A percentile compares a stretch with the other conserved stretches of the same genome.
Conservation (phyloP, 2,113 vertebrate genomes). For the Shinisaurus crocodilurus region DNA sequence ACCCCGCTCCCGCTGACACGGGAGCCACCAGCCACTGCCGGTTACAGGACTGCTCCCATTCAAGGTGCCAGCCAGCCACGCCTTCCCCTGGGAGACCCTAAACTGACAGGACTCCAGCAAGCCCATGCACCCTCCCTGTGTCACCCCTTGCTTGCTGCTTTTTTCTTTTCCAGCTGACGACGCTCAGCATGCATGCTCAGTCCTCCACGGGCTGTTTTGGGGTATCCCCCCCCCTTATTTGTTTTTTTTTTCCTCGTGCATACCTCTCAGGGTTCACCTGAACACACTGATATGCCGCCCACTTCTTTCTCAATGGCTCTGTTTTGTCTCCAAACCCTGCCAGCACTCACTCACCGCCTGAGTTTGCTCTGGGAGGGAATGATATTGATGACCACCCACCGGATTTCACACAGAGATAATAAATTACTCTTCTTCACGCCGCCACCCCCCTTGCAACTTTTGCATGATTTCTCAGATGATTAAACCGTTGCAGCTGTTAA, state of each 20-base stretch:
- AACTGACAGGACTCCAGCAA: no score
- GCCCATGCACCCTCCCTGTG: not conserved
- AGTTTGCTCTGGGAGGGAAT: not conserved
- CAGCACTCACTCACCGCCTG: not conserved
- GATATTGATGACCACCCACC: accelerated
- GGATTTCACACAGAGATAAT: not conserved
- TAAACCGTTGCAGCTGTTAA: conserved; percentile 54
- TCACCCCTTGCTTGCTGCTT: not conserved
- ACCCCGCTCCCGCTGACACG: no score
- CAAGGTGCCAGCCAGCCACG: no score
- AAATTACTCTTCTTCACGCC: not conserved
- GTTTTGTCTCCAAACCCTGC: not conserved
- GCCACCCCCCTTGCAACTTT: not conserved
- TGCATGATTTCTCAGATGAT: conserved; percentile 32
- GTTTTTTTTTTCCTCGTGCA: not conserved
- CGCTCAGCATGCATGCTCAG: not conserved
- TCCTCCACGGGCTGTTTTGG: not conserved
- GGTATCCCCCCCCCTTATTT: not conserved
- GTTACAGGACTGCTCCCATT: no score
- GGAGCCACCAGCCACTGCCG: no score
- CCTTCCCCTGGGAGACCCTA: no score
- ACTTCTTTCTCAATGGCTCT: no score
- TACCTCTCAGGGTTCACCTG: not conserved
- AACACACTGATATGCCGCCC: no score
- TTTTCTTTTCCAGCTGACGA: not conserved